Conservation (phyloP, 2,113 vertebrate genomes). For the Vidua chalybeata region DNA sequence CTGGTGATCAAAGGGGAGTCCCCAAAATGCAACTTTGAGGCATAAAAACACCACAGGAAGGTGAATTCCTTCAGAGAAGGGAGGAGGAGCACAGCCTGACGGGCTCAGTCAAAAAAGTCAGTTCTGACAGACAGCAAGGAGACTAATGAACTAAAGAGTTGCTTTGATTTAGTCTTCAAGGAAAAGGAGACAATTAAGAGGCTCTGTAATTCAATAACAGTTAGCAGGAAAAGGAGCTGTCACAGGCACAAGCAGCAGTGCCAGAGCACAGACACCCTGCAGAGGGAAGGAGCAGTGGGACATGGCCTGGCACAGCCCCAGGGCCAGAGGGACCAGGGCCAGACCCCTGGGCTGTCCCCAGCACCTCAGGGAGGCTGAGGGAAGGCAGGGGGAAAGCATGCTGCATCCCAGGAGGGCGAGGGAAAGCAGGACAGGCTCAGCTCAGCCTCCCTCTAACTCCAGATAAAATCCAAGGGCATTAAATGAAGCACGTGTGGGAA, state of each 20-base stretch:
- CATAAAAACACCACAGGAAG: neutral
- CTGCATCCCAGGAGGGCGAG: neutral
- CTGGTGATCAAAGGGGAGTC: fast-evolving
- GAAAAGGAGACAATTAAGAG: conserved; percentile 43
- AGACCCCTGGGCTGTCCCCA: neutral
- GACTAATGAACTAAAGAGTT: conserved; percentile 39
- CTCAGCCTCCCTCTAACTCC: neutral
- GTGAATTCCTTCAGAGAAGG: neutral
- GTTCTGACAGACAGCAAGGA: conserved; percentile 38
- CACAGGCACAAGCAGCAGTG: neutral
- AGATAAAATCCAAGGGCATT: neutral
- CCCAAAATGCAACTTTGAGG: neutral
- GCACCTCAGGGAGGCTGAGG: neutral
- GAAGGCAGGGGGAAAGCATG: neutral
- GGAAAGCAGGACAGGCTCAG: neutral
- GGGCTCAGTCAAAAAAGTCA: conserved; percentile 45
- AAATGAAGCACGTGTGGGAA: fast-evolving
- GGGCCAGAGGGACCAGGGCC: fast-evolving
- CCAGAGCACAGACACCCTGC: neutral
- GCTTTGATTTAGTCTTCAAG: conserved; percentile 63
- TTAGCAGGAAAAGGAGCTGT: conserved; percentile 35
- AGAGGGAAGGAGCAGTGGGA: neutral
- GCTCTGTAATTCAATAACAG: conserved; percentile 48
- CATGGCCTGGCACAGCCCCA: neutral
- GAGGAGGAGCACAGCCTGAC: neutral